Base-by-base conservation (phyloP, 2,888 invertebrate species). In the Oscheius sp. region DNA sequence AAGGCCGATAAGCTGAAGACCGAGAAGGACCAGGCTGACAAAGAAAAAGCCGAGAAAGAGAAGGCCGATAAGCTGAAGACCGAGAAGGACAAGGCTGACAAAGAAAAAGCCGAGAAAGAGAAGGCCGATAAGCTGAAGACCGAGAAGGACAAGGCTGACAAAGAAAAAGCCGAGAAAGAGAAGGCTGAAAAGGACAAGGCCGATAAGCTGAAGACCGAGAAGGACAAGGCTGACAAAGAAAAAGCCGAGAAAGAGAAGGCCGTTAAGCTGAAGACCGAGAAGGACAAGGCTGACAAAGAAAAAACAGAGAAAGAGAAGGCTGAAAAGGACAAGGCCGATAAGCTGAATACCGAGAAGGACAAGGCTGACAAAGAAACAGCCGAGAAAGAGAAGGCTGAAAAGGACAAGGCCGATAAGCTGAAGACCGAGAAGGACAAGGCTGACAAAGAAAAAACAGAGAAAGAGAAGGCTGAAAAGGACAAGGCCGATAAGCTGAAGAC, bases 21-120 rank as follows among this genome's bases (percentile, higher is more conserved):
- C 50, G 50, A 50, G 50, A 50, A 50, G 50, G 50, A 50, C 50
- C 20, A 22, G 50, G 50, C 50, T 17, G 50, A 50, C 9, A 50
- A 50, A n/a, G 50, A 50, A 5, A 50, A 50, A 12, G 50, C 17
- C 45, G 45, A 44, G 12, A 44, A 44, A 20, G 45, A 44, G n/a
- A 44, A 44, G 45, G 45, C 45, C 45, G 45, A 44, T 5, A 44
- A 44, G 45, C 12, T 14, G 8, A 44, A 44, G 45, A 5, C 17
- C 17, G 45, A 44, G 5, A 44, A 50, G 28, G 22, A 8, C 9
- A 50, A 50, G 50, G 5, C 28, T n/a, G 50, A 50, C 24, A 50
- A 50, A 26, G 50, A 50, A 8, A 50, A 50, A 26, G 50, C 20
- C 20, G 50, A 50, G 22, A 50, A 50, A 50, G 50, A 50, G 22